Evolutionary conservation across 2,113 vertebrate species (phyloP), one percentile per base, ranked within the genome.

Genomic region (Dasyornis broadbenti): DNA sequence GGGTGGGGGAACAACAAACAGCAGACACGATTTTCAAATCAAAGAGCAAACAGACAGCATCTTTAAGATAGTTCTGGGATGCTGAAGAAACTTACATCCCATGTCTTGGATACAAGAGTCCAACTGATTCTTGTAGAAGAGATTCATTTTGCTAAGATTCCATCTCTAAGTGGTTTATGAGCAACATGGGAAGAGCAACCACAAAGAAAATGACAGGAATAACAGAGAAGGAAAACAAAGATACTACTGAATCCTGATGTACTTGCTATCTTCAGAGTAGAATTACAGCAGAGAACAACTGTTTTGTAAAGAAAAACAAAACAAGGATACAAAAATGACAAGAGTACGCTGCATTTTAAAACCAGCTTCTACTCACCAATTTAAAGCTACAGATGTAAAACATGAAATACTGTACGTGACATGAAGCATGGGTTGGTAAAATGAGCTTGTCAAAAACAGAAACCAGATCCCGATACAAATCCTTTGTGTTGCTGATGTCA

Each of bases 321-420:
- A 24, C 11, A 53, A 71, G 13, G 20, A 68, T 45, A 61, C 31
- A 94, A 42, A 82, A 76, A 76, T 39, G 6, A 66, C 22, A 90
- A 90, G 4, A 82, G 52, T 27, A 60, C 2, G 3, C 6, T 26
- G 12, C 20, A 56, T 24, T 59, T 57, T 42, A 59, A 70, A 84
- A 71, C 4, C 19, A 21, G 24, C 3, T 90, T 64, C 37, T 86
- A 98, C 99, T 98, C 90, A 99, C 99, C 99, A 99, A 82, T 95
- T 98, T 99, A 98, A 99, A 99, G 98, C 99, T 99, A 95, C 98
- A 99, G 91, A 99, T 98, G 97, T 99, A 99, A 89, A 99, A 99
- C 91, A 99, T 97, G 75, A 96, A 97, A 95, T 98, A 99, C 89
- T 99, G 99, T n/a, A 99, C 98, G 1, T 99, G 99, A 93, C 98